These are phyloP conservation scores for Amorpha juglandis DNA, from an alignment of 2,888 invertebrate species.

Conservation along the genomic window DNA sequence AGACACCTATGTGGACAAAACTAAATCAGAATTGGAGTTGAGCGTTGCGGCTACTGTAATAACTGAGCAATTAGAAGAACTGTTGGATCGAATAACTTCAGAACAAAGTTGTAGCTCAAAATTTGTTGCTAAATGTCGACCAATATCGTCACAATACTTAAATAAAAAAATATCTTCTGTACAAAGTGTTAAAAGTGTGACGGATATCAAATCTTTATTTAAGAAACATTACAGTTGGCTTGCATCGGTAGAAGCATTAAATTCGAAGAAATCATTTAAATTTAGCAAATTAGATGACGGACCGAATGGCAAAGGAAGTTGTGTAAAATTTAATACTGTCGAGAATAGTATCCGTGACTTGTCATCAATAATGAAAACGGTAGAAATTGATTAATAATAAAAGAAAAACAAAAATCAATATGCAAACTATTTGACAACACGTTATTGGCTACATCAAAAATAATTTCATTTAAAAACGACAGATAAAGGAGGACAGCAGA, in stretches of 20 bases:
- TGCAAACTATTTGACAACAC: conserved; percentile 38
- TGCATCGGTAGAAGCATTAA: conserved; percentile 32
- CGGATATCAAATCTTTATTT: conserved; percentile 43
- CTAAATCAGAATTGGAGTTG: conserved; percentile 50
- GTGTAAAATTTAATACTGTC: conserved; percentile 32
- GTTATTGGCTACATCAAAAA: conserved; percentile 52
- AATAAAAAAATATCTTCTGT: conserved; percentile 27
- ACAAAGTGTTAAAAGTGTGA: conserved; percentile 39
- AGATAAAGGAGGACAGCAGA: conserved; percentile 57
- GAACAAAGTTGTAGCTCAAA: conserved; percentile 36
- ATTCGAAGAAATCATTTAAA: conserved; percentile 36
- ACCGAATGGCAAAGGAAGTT: conserved; percentile 40
- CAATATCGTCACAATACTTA: conserved; percentile 27
- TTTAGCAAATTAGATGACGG: conserved; percentile 50
- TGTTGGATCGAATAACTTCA: conserved; percentile 50
- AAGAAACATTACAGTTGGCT: conserved; percentile 40
- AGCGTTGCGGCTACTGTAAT: conserved; percentile 47
- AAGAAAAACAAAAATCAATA: background rate
- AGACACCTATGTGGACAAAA: conserved; percentile 41
- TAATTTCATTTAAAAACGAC: conserved; percentile 58
- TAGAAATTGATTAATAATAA: conserved; percentile 33
- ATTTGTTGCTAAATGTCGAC: conserved; percentile 27
- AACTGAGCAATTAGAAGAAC: conserved; percentile 51
- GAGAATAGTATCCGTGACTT: conserved; percentile 29
- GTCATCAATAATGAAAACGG: conserved; percentile 20